Percentiles rank a stretch among this genome's conserved stretches.
These are phyloP conservation scores for Tetranychus cinnabarinus DNA, from an alignment of 1,140 invertebrate species.

Conservation along the genomic window DNA sequence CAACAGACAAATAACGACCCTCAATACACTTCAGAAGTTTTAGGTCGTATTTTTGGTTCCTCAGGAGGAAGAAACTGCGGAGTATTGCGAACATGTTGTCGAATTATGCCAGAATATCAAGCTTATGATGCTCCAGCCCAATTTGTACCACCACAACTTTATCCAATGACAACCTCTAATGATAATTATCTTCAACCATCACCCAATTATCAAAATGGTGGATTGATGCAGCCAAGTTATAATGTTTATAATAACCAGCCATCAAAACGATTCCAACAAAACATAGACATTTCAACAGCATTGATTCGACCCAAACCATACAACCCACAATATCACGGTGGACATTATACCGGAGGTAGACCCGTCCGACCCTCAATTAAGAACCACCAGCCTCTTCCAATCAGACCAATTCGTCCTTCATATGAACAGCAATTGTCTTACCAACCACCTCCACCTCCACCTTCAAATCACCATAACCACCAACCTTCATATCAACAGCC, in stretches of 20 bases:
- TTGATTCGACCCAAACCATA: constrained; percentile 3
- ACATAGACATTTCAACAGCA: background rate
- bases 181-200: background rate
- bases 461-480: background rate
- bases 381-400: background rate
- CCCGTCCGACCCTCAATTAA: background rate
- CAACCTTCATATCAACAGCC: background rate
- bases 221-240: background rate
- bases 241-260: background rate
- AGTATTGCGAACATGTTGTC: constrained; percentile 15
- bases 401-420: background rate
- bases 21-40: constrained; percentile 14
- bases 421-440: background rate
- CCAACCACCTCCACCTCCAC: constrained; percentile 1
- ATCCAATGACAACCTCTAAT: background rate
- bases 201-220: constrained; percentile 2
- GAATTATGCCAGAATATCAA: constrained; percentile 3
- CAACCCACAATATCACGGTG: background rate
- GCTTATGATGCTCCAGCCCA: background rate
- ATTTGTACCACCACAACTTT: background rate
- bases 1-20: background rate
- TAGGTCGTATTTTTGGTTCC: constrained; percentile 11
- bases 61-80: constrained; percentile 10
- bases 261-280: background rate
- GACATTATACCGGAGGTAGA: background rate